Evolutionary conservation across 2,113 vertebrate genomes (phyloP).

Genomic region (Anguilla rostrata): DNA sequence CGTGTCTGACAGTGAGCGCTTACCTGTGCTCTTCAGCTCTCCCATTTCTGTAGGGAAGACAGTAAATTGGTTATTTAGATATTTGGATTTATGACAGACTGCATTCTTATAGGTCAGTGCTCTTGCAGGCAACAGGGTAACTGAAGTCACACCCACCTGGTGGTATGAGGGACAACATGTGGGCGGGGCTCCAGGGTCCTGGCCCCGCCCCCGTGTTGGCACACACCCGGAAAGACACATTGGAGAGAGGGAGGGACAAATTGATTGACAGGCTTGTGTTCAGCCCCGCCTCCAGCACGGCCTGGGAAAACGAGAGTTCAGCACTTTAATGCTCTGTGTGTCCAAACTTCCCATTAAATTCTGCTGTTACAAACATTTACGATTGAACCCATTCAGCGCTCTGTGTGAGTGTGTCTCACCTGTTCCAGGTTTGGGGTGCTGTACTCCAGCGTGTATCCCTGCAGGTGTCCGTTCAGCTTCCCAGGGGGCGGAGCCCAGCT

Average conservation of each 20-base stretch:
- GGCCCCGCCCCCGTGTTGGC: slow-evolving; percentile 79
- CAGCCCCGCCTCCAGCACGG: slow-evolving; percentile 69
- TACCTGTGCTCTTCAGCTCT: slow-evolving; percentile 51
- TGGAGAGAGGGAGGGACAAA: slow-evolving; percentile 66
- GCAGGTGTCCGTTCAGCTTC: slow-evolving; percentile 73
- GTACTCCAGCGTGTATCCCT: slow-evolving; percentile 82
- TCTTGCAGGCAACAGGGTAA: neutral
- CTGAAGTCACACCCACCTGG: slow-evolving; percentile 53
- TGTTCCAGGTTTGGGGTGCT: slow-evolving; percentile 48
- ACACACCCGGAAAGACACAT: slow-evolving; percentile 76
- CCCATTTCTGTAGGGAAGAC: slow-evolving; percentile 50
- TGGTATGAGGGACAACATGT: slow-evolving; percentile 61
- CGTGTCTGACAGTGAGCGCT: slow-evolving; percentile 34
- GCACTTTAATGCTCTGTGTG: neutral
- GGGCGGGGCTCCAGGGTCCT: slow-evolving; percentile 79
- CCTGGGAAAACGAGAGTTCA: slow-evolving; percentile 52
- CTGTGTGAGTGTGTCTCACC: slow-evolving; percentile 37
- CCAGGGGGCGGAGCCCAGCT: slow-evolving; percentile 72
- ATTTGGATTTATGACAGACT: neutral
- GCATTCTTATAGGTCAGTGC: neutral
- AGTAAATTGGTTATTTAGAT: neutral
- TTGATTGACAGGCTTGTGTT: slow-evolving; percentile 72
- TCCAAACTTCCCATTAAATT: neutral
- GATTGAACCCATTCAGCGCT: neutral
- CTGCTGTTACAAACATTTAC: neutral